Base-by-base conservation (phyloP, 2,113 vertebrate genomes). In the Oryzias woworae region DNA sequence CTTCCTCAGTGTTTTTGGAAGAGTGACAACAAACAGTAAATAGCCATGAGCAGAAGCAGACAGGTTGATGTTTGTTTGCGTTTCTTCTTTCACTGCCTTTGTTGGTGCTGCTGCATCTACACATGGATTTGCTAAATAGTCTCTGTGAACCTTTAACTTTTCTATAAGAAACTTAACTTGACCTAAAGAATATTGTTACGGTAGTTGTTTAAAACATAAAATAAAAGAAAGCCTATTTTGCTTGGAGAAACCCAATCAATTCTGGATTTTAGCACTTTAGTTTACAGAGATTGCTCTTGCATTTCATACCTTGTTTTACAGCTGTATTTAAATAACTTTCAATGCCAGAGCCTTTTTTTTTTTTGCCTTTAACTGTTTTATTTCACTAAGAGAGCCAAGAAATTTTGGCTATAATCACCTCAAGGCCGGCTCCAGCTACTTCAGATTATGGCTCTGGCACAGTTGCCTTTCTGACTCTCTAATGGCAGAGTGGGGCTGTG, bases 31-130 rank as follows among this genome's bases (percentile, higher is more conserved):
- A 71, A 81, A 78, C 75, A 63, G 79, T 83, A 85, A 86, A 86
- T 70, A 82, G 82, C 87, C 81, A 75, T 58, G 58, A 90, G 86
- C 87, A 82, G 86, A 86, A 91, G 81, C 70, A 82, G 80, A 84
- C 87, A 78, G 77, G 80, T 81, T 87, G 75, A 81, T 85, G 69
- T 82, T 82, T 86, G 78, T 79, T 82, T 84, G 65, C 62, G 61
- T 80, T 78, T 82, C 81, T 73, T 73, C 22, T 1, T 61, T 53
- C 63, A 66, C 68, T 54, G 41, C 77, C 14, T 58, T 53, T 67
- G 53, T 75, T 50, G 60, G 54, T 50, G 4, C 24, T 2, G 13
- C 36, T 43, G 43, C 48, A 57, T 68, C 65, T 53, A 7, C 52
- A 15, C 4, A 42, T 48, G 45, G 8, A 31, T 46, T 50, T 53